Evolutionary conservation across 1,140 invertebrate genomes (phyloP), one percentile per base, ranked within the genome.

Genomic region (Aphaenogaster rudis): DNA sequence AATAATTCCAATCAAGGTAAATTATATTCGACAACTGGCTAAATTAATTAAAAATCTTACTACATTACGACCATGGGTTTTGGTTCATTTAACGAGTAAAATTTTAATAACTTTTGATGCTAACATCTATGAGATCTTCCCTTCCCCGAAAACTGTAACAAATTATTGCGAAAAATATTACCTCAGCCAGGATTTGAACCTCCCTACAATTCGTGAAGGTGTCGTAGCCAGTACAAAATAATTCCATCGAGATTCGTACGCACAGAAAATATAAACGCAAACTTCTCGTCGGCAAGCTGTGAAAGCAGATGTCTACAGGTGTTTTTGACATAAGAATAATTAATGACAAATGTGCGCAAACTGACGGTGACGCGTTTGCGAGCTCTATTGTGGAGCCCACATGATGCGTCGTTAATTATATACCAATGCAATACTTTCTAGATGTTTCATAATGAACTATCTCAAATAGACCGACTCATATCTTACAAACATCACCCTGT

Each of bases 281-380:
- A 69, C 5, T 59, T 11, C 11, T 59, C n/a, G 9, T 17, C 28
- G 17, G 7, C 21, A 7, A 82, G 11, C 7, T 3, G 11, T 0
- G 28, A 36, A 59, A 52, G 3, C 3, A 48, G 7, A 59, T 5
- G n/a, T 39, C 5, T 15, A 48, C 39, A 82, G 39, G 39, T 82
- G 67, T 72, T 82, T 82, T n/a, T 48, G 36, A 59, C n/a, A 13
- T 59, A 33, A 71, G 13, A 57, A 74, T 61, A 82, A 82, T 82
- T 81, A 82, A 42, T 61, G 63, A 5, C 28, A 48, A 28, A 15
- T 15, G 8, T 15, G 17, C 8, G 11, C 15, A 8, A 50, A 76
- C 17, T 48, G 13, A 42, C 11, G 2, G 33, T 8, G 17, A 80
- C 13, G n/a, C 17, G 21, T 48, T 54, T 15, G 28, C 66, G 4